Conservation (phyloP, 2,888 invertebrate species). For the Drosophila macrospina region DNA sequence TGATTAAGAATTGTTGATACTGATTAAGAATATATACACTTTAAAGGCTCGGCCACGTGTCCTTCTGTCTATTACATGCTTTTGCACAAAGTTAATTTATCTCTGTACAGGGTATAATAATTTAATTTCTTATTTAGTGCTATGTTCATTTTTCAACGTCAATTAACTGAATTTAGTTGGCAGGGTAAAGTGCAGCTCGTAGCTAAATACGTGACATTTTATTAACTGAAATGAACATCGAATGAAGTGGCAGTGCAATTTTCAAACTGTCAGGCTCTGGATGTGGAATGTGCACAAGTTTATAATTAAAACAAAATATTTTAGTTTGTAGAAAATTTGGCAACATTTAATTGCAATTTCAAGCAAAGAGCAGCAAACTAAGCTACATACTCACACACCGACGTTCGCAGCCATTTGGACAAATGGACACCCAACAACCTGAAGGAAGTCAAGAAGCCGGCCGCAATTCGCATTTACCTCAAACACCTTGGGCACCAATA, state of each 20-base stretch:
- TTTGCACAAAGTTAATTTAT: too few relatives aligned
- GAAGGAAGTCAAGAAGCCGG: not conserved
- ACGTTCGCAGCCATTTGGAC: not conserved
- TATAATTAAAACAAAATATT: constrained; percentile 72
- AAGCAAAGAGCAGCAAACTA: constrained; percentile 24
- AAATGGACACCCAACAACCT: constrained; percentile 1
- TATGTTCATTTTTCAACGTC: constrained; percentile 30
- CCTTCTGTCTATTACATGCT: too few relatives aligned
- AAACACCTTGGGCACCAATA: constrained; percentile 34
- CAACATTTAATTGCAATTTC: constrained; percentile 55
- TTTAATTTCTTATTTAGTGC: constrained; percentile 16
- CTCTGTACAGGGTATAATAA: too few relatives aligned
- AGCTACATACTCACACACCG: constrained; percentile 3
- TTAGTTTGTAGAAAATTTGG: constrained; percentile 41
- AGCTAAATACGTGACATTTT: constrained; percentile 38
- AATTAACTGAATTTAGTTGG: constrained; percentile 41
- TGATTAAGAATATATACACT: too few relatives aligned
- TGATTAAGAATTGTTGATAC: too few relatives aligned
- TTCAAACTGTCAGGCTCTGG: constrained; percentile 47
- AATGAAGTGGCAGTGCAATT: constrained; percentile 49
- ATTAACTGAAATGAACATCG: constrained; percentile 57
- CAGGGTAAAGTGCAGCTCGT: constrained; percentile 12
- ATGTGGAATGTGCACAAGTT: constrained; percentile 40
- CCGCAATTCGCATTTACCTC: constrained; percentile 23
- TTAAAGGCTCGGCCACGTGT: too few relatives aligned